Conservation (phyloP, 2,113 vertebrate genomes). For the Oryzias melastigma region DNA sequence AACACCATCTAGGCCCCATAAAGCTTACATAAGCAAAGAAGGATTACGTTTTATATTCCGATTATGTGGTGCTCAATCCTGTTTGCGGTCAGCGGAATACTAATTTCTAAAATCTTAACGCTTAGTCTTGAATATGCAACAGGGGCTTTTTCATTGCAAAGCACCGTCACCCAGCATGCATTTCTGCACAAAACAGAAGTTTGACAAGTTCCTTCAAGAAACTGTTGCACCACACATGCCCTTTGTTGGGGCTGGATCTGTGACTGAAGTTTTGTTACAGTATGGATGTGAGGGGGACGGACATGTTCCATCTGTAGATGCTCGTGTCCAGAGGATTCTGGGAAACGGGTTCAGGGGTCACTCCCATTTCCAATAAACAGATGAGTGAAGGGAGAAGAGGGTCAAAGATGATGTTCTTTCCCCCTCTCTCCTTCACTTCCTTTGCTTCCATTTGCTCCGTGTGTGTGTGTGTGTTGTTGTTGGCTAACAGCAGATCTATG, state of each 20-base stretch:
- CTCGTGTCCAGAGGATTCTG: constrained; percentile 56
- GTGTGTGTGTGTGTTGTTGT: constrained; percentile 61
- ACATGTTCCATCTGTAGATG: constrained; percentile 63
- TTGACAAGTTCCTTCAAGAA: not conserved
- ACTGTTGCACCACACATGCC: not conserved
- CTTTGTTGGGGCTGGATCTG: constrained; percentile 5
- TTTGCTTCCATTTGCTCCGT: constrained; percentile 54
- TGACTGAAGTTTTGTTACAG: constrained; percentile 53
- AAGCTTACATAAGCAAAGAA: constrained; percentile 59
- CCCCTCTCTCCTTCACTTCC: constrained; percentile 43
- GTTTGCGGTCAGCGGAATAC: constrained; percentile 56
- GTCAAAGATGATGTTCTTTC: constrained; percentile 63
- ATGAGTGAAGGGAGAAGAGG: constrained; percentile 70
- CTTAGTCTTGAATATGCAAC: constrained; percentile 32
- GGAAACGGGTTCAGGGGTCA: constrained; percentile 67
- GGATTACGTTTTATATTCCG: constrained; percentile 53
- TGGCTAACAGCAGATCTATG: constrained; percentile 77
- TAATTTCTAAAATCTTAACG: constrained; percentile 53
- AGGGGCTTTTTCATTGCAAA: constrained; percentile 10
- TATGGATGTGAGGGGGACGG: constrained; percentile 30
- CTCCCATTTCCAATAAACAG: constrained; percentile 66
- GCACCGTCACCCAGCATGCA: not conserved
- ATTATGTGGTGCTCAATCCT: constrained; percentile 45
- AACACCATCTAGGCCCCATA: constrained; percentile 43
- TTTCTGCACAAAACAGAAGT: constrained; percentile 10